These are phyloP conservation scores for Phoebastria nigripes DNA, from an alignment of 2,797 vertebrate genomes.

Conservation along the genomic window DNA sequence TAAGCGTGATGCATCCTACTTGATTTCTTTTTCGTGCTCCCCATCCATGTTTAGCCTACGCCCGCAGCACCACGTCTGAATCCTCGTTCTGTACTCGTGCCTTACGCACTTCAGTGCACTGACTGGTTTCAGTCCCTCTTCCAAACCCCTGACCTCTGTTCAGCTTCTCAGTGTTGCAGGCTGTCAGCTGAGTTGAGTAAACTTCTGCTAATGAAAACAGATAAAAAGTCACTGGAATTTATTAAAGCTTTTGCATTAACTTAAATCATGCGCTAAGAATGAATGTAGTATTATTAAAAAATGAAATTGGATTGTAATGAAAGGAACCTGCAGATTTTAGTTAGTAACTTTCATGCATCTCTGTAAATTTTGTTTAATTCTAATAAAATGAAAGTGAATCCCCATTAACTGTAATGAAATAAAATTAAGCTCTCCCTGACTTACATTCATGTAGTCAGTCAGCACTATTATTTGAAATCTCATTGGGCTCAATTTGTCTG, in stretches of 20 bases:
- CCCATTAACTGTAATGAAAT: slow-evolving; percentile 17
- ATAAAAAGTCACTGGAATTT: slow-evolving; percentile 28
- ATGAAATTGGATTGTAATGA: slow-evolving; percentile 5
- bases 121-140: not conserved
- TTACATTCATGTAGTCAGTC: not conserved
- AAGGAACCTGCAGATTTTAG: slow-evolving; percentile 27
- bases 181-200: slow-evolving; percentile 23
- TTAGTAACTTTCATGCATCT: slow-evolving; percentile 9
- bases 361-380: slow-evolving; percentile 25
- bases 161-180: not conserved
- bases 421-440: slow-evolving; percentile 26
- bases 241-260: not conserved
- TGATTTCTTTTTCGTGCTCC: not conserved
- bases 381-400: slow-evolving; percentile 26
- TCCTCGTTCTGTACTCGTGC: not conserved
- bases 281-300: slow-evolving; percentile 1
- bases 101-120: not conserved
- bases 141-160: not conserved
- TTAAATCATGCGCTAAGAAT: not conserved
- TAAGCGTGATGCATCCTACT: not conserved
- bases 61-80: rapidly evolving
- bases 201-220: slow-evolving; percentile 53
- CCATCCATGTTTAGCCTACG: rapidly evolving
- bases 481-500: not conserved
- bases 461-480: slow-evolving; percentile 12